Evolutionary conservation across 1,140 invertebrate genomes (phyloP), one percentile per base, ranked within the genome.

Genomic region (Metaphire vulgaris): DNA sequence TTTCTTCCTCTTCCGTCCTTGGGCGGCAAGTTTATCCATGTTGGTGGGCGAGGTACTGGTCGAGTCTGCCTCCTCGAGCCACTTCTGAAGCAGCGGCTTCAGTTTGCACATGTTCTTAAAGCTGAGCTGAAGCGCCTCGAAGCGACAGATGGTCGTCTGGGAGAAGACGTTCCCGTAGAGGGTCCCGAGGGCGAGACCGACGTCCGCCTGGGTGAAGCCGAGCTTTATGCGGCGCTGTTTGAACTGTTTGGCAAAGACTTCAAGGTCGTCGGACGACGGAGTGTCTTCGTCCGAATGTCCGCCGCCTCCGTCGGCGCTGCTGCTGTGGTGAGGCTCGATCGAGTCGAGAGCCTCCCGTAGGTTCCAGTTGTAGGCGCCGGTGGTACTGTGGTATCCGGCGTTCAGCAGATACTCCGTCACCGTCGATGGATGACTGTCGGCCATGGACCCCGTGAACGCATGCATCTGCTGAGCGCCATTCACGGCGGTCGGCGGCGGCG

Each of bases 71-170:
- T 99, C 97, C 86, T 99, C 97, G 32, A 99, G 89, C 97, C 97
- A 99, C 88, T 99, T 99, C 84, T 97, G 95, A 69, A 99, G 89
- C 77, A 99, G 88, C 33, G 97, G 97, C 88, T 99, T 99, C 84
- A 99, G 88, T 87, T 99, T 99, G 89, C 97, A 99, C 97, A 99
- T 99, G 86, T 99, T 99, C 87, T 99, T 99, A 89, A 99, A 99
- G 87, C 95, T 97, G 79, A 99, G 88, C 86, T 99, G 97, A 79
- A 99, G 88, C 78, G 97, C 97, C 89, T 99, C 97, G 88, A 99
- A 99, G 82, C 97, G 90, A 88, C 97, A 99, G 87, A 99, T 99
- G 74, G 97, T 99, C 74, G 97, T 99, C 88, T 99, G 97, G 68
- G 95, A 97, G 88, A 99, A 99, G 28, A 99, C 97, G 85, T 99